These are phyloP conservation scores for Penaeus monodon DNA, from an alignment of 2,888 invertebrate genomes.

Conservation along the genomic window DNA sequence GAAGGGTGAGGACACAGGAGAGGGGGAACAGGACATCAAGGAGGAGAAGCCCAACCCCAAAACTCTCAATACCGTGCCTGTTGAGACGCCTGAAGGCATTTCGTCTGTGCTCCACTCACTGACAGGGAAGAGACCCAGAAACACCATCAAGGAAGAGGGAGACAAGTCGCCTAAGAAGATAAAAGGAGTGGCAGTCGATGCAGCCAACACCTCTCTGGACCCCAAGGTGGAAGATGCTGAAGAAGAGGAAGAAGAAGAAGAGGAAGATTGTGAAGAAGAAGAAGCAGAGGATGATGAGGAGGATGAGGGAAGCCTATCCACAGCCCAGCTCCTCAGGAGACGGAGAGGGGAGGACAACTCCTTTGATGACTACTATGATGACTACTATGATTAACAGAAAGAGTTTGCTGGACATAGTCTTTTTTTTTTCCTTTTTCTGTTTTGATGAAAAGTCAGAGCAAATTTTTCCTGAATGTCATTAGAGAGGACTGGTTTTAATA, in stretches of 20 bases:
- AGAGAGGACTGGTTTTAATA: too few species aligned
- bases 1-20: constrained; percentile 69
- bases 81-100: constrained; percentile 55
- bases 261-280: constrained; percentile 64
- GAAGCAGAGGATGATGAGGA: constrained; percentile 66
- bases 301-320: constrained; percentile 66
- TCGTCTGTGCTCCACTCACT: constrained; percentile 55
- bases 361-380: constrained; percentile 62
- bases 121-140: constrained; percentile 49
- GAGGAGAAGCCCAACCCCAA: constrained; percentile 48
- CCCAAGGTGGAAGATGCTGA: constrained; percentile 37
- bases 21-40: constrained; percentile 19
- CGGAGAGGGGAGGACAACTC: constrained; percentile 67
- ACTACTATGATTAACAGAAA: constrained; percentile 22
- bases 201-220: not conserved
- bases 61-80: constrained; percentile 24
- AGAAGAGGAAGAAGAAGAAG: constrained; percentile 51
- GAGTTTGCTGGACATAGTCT: not conserved
- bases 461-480: too few species aligned
- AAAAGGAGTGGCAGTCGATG: not conserved
- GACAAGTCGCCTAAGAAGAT: constrained; percentile 21
- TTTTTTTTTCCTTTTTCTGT: too few species aligned
- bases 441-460: too few species aligned
- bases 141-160: constrained; percentile 30
- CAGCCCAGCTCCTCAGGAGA: constrained; percentile 66